Evolutionary conservation across 2,888 invertebrate genomes (phyloP).

Genomic region (Leptinotarsa rubiginosa): DNA sequence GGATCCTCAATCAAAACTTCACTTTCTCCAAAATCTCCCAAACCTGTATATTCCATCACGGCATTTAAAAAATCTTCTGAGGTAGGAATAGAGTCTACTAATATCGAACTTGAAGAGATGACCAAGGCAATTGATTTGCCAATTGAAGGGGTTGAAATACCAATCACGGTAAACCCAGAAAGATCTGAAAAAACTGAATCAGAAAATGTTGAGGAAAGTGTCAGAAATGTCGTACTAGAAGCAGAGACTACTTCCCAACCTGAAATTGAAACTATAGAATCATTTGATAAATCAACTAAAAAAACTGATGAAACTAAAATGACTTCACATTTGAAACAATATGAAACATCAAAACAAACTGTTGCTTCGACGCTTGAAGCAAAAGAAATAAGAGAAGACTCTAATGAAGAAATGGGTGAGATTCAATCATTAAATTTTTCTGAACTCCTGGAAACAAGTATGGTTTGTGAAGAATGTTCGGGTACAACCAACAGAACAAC

Average conservation of each 20-base stretch:
- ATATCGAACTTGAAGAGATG: not conserved
- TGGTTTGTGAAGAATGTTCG: not conserved
- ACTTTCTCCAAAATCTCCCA: not conserved
- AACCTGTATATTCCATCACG: not conserved
- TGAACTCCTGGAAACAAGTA: not conserved
- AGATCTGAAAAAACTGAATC: no score
- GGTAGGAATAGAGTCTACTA: not conserved
- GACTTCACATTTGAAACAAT: no score
- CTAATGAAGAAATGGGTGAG: not conserved
- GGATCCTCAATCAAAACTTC: not conserved
- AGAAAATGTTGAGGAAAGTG: no score
- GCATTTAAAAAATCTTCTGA: not conserved
- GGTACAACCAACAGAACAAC: not conserved
- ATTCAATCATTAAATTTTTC: no score
- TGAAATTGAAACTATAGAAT: no score
- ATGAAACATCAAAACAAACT: no score
- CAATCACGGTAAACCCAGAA: not conserved
- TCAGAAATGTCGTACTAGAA: no score
- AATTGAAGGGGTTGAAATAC: not conserved
- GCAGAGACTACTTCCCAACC: no score
- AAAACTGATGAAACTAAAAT: no score
- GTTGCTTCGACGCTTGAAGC: no score
- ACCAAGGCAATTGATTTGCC: conserved; percentile 2
- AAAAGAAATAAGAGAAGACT: no score
- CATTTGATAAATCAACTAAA: no score